These are phyloP conservation scores for Nothoprocta pentlandii DNA, from an alignment of 2,113 vertebrate species.

Conservation along the genomic window DNA sequence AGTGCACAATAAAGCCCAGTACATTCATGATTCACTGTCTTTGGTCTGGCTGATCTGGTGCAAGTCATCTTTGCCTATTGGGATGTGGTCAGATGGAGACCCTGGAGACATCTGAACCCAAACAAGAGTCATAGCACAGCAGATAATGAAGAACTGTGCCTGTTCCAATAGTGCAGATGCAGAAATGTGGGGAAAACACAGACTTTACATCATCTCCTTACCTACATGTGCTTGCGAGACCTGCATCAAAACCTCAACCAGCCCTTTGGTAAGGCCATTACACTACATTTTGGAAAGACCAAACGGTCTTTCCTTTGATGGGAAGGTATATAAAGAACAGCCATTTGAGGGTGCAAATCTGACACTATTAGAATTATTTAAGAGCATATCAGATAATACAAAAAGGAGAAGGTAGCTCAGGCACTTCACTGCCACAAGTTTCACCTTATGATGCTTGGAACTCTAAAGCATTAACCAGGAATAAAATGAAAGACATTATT, in stretches of 20 bases:
- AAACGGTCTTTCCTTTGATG: neutral
- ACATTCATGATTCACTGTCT: accelerated
- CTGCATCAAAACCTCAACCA: neutral
- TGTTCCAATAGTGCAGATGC: neutral
- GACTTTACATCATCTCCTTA: neutral
- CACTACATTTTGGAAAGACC: neutral
- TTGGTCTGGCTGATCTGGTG: neutral
- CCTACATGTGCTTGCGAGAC: accelerated
- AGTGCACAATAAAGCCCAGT: neutral
- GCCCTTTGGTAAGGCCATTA: accelerated
- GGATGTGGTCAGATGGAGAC: neutral
- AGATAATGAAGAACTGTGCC: neutral
- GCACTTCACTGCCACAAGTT: neutral
- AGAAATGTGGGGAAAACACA: neutral
- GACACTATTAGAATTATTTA: neutral
- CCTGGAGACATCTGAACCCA: neutral
- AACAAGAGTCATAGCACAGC: neutral
- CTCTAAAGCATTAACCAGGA: neutral
- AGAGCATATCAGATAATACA: neutral
- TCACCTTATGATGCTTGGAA: neutral
- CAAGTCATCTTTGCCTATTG: conserved; percentile 8
- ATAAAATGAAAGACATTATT: neutral
- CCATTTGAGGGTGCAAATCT: neutral
- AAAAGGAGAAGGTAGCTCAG: too few relatives aligned
- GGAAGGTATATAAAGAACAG: neutral